Conservation (phyloP, 2,888 invertebrate genomes). For the Lepidochitona cinerea region DNA sequence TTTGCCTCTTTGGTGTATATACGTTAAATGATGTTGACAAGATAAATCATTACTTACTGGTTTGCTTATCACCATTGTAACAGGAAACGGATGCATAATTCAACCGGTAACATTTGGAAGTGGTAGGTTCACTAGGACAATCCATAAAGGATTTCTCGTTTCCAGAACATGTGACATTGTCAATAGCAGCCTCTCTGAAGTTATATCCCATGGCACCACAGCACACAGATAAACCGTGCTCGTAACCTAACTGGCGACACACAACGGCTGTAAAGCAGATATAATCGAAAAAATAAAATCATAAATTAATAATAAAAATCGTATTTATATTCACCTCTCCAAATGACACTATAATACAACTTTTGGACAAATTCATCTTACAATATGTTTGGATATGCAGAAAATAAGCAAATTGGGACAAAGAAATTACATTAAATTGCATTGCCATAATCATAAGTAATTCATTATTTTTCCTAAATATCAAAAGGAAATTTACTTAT, state of each 20-base stretch:
- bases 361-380: too few relatives aligned
- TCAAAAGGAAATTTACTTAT: neutral
- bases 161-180: constrained; percentile 79
- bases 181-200: constrained; percentile 73
- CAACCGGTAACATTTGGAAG: constrained; percentile 31
- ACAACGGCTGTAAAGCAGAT: constrained; percentile 73
- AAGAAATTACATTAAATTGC: too few relatives aligned
- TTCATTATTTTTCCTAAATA: too few relatives aligned
- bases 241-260: constrained; percentile 79
- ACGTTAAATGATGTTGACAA: too few relatives aligned
- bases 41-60: constrained; percentile 31
- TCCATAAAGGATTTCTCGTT: constrained; percentile 79
- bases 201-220: constrained; percentile 42
- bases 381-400: too few relatives aligned
- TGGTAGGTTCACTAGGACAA: constrained; percentile 69
- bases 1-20: too few relatives aligned
- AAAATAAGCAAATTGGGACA: too few relatives aligned
- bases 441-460: too few relatives aligned
- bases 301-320: too few relatives aligned
- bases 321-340: too few relatives aligned
- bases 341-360: too few relatives aligned
- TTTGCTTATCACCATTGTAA: constrained; percentile 47
- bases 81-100: constrained; percentile 54
- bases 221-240: constrained; percentile 44
- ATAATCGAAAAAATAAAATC: too few relatives aligned